These are phyloP conservation scores for Brachionichthys hirsutus DNA, from an alignment of 2,113 vertebrate genomes.

Conservation along the genomic window DNA sequence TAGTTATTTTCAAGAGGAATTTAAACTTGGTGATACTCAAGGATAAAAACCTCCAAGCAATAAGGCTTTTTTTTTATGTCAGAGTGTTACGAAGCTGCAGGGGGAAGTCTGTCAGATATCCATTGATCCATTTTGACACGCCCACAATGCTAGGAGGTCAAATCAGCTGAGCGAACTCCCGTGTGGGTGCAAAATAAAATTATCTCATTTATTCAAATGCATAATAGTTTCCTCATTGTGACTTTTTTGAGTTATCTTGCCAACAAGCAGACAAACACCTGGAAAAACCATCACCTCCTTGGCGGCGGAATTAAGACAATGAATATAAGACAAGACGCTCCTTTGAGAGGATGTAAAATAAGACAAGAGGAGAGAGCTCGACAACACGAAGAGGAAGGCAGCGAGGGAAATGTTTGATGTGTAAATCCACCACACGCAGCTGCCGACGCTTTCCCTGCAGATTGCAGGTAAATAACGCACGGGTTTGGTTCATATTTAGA, in stretches of 20 bases:
- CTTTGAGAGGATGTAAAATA: slow-evolving; percentile 13
- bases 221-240: not conserved
- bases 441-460: slow-evolving; percentile 60
- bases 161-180: slow-evolving; percentile 11
- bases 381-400: slow-evolving; percentile 1
- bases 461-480: slow-evolving; percentile 69
- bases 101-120: slow-evolving; percentile 24
- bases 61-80: too few species aligned
- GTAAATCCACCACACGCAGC: slow-evolving; percentile 59
- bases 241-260: too few species aligned
- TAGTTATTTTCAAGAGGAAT: too few species aligned
- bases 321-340: not conserved
- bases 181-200: not conserved
- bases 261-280: slow-evolving; percentile 10
- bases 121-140: slow-evolving; percentile 3
- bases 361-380: slow-evolving; percentile 15
- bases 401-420: slow-evolving; percentile 67
- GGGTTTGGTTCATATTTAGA: slow-evolving; percentile 54
- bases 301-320: too few species aligned
- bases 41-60: too few species aligned
- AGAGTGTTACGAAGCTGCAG: not conserved
- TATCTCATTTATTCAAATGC: not conserved
- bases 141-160: slow-evolving; percentile 8
- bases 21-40: too few species aligned
- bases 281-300: too few species aligned